Evolutionary conservation across 2,888 invertebrate genomes (phyloP).

Genomic region (Onchidella celtica): DNA sequence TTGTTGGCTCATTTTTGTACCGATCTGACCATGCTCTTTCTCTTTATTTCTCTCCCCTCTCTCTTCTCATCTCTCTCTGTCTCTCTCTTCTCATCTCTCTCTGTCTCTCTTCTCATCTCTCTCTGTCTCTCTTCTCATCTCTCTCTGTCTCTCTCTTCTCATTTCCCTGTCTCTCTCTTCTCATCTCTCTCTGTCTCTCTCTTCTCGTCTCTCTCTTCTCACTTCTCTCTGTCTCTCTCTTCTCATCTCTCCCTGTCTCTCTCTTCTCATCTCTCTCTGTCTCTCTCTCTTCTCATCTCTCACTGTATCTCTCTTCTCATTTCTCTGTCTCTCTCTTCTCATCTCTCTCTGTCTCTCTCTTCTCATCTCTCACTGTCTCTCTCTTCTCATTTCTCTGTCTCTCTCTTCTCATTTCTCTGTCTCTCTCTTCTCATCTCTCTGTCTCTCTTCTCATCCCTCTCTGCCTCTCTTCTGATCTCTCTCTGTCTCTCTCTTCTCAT

Average conservation of each 20-base stretch:
- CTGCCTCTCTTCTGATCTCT: neutral
- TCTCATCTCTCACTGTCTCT: neutral
- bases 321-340: neutral
- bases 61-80: neutral
- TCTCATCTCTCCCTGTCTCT: neutral
- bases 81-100: neutral
- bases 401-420: neutral
- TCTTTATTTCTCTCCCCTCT: neutral
- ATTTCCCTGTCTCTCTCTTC: conserved; percentile 33
- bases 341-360: neutral
- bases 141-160: neutral
- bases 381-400: neutral
- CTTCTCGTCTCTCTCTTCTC: neutral
- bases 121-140: conserved; percentile 9
- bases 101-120: neutral
- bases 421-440: conserved; percentile 1
- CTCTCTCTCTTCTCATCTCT: neutral
- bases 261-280: neutral
- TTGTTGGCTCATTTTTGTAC: too few relatives aligned
- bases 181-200: conserved; percentile 17
- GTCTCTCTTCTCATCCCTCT: neutral
- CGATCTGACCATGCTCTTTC: neutral
- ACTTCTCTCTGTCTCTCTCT: neutral
- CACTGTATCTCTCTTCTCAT: neutral
- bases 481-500: neutral